These are phyloP conservation scores for Prorops nasuta DNA, from an alignment of 1,140 invertebrate species.

Conservation along the genomic window DNA sequence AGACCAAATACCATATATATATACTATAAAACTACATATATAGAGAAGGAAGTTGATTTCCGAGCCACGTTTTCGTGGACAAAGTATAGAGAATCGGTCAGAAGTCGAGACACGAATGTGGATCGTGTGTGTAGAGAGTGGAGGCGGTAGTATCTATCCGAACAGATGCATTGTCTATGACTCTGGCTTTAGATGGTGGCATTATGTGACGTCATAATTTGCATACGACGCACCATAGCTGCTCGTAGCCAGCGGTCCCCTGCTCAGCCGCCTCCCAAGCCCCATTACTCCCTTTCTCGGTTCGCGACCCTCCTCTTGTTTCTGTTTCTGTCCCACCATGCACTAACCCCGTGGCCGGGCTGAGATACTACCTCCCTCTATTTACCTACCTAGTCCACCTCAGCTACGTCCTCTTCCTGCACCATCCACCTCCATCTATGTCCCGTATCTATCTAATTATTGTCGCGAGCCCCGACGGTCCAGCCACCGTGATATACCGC, in stretches of 20 bases:
- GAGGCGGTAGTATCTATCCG: too few relatives aligned
- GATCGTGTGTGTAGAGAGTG: too few relatives aligned
- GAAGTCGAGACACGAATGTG: too few relatives aligned
- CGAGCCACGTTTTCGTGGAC: too few relatives aligned
- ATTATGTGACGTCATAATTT: constrained; percentile 57
- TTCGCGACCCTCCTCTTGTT: background rate
- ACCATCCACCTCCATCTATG: constrained; percentile 42
- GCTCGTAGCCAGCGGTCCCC: too few relatives aligned
- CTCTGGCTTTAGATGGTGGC: constrained; percentile 41
- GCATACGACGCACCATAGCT: constrained; percentile 49
- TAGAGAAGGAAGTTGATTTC: too few relatives aligned
- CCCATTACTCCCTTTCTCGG: constrained; percentile 28
- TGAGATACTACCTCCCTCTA: background rate
- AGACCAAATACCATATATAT: too few relatives aligned
- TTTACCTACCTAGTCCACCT: background rate
- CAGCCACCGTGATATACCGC: constrained; percentile 53
- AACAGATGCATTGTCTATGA: constrained; percentile 42
- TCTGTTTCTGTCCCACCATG: background rate
- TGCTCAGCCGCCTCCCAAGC: too few relatives aligned
- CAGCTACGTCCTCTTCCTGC: constrained; percentile 7
- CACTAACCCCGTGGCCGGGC: constrained; percentile 9
- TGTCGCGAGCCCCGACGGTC: constrained; percentile 47
- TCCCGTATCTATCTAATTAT: constrained; percentile 59
- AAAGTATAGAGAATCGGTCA: too few relatives aligned
- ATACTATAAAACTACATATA: too few relatives aligned